Evolutionary conservation across 1,140 invertebrate genomes (phyloP), one percentile per base, ranked within the genome.

Genomic region (Heliothis subflexa): DNA sequence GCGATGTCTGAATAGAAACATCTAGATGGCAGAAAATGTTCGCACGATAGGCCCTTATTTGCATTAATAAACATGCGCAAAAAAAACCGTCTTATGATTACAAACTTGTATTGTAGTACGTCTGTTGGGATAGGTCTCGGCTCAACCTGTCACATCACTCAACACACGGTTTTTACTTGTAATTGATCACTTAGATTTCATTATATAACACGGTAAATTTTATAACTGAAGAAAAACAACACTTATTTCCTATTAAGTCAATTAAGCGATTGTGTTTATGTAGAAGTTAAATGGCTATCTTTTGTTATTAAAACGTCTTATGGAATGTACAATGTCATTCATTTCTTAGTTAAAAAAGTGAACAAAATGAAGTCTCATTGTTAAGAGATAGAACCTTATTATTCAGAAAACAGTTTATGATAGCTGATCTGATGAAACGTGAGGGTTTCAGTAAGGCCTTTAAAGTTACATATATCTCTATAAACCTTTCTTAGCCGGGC

Each of bases 11-110:
- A 21, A 47, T 52, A 11, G 57, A 62, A 62, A 59, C 71, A 73
- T 59, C 54, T 73, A 57, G 71, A 73, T 61, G 33, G 49, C 33
- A 33, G 71, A 73, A 73, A 59, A 73, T 72, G 33, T 73, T 73
- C 71, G 40, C 71, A 73, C 71, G 71, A 28, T 59, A 57, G 33
- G 16, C 54, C 54, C 71, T 50, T 59, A 72, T 72, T 72, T 57
- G 50, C 16, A 72, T 72, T n/a, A 21, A 21, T 57, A 71, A 73
- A 61, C 71, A 18, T 18, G n/a, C 55, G 10, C 9, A 40, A 72
- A 72, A 72, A 72, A 72, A 72, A 57, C 70, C 57, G 16, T 28
- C 21, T 72, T 45, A 57, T 52, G 14, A 14, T 45, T 59, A 59
- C 21, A 18, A 9, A 21, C 61, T 45, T 64, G 11, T 45, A 57